A percentile compares a stretch with the other conserved stretches of the same genome.
Evolutionary conservation across 2,113 vertebrate genomes (phyloP).

Genomic region (Tinamus guttatus): DNA sequence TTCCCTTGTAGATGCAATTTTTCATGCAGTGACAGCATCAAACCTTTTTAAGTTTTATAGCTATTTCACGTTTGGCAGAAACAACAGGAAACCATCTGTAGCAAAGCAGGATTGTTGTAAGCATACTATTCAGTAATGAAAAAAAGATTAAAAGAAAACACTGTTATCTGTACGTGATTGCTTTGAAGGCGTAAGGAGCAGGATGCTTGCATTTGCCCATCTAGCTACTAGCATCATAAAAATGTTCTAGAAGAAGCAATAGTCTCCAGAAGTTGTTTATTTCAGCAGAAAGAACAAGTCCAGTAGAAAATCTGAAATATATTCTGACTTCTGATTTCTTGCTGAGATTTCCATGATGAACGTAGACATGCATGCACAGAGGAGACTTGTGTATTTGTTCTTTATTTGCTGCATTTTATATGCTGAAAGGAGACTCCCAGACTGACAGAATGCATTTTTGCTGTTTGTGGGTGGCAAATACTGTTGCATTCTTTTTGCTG

Average conservation of each 20-base stretch:
- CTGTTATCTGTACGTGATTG: slow-evolving; percentile 40
- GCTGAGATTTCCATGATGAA: background rate
- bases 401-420: background rate
- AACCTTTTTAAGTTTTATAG: slow-evolving; percentile 78
- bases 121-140: slow-evolving; percentile 66
- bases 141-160: slow-evolving; percentile 72
- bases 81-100: slow-evolving; percentile 78
- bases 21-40: slow-evolving; percentile 55
- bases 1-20: slow-evolving; percentile 61
- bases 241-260: slow-evolving; percentile 8
- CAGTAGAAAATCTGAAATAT: background rate
- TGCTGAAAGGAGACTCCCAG: background rate
- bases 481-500: background rate
- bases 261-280: background rate
- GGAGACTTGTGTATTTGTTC: background rate
- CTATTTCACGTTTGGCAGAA: slow-evolving; percentile 71
- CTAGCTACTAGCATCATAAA: slow-evolving; percentile 29
- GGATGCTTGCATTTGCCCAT: slow-evolving; percentile 22
- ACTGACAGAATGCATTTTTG: background rate
- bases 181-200: slow-evolving; percentile 65
- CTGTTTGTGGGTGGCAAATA: background rate
- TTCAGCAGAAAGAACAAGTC: slow-evolving; percentile 22
- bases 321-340: background rate
- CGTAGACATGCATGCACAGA: background rate
- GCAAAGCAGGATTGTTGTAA: slow-evolving; percentile 60